phyloP scores from a whole-genome alignment of 1,140 invertebrate genomes.

The Trichonephila inaurata region DNA sequence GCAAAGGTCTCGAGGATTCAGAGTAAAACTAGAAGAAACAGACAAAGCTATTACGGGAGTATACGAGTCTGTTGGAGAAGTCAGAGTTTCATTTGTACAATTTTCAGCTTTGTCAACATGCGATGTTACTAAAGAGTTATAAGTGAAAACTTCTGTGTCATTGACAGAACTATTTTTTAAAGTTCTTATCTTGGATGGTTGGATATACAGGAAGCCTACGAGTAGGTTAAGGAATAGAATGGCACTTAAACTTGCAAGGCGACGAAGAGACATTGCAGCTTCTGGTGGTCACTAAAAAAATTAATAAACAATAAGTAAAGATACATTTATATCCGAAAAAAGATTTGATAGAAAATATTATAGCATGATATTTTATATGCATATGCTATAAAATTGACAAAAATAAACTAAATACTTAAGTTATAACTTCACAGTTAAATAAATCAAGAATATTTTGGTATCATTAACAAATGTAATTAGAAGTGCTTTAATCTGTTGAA shows the following conservation, averaged over 20 bases:
- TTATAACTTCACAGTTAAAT: too few relatives aligned
- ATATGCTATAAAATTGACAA: too few relatives aligned
- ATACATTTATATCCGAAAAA: too few relatives aligned
- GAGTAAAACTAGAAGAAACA: conserved; percentile 24
- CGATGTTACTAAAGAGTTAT: not conserved
- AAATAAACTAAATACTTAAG: too few relatives aligned
- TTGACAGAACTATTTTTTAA: not conserved
- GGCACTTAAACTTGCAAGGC: conserved; percentile 12
- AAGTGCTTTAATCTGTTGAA: too few relatives aligned
- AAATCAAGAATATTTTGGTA: too few relatives aligned
- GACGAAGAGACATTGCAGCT: conserved; percentile 42
- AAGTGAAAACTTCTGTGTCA: conserved; percentile 17
- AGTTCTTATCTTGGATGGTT: conserved; percentile 23
- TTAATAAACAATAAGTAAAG: too few relatives aligned
- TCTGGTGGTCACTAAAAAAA: not conserved
- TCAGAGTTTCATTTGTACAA: not conserved
- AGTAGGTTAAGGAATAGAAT: conserved; percentile 46
- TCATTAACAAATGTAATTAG: too few relatives aligned
- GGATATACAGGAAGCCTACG: conserved; percentile 52
- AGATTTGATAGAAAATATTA: too few relatives aligned
- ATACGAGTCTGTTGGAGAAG: not conserved
- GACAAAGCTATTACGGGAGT: not conserved
- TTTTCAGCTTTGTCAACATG: not conserved
- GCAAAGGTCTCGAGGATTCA: conserved; percentile 58
- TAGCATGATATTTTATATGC: too few relatives aligned